Evolutionary conservation across 2,888 invertebrate species (phyloP).

Genomic region (Drosophila siamana): DNA sequence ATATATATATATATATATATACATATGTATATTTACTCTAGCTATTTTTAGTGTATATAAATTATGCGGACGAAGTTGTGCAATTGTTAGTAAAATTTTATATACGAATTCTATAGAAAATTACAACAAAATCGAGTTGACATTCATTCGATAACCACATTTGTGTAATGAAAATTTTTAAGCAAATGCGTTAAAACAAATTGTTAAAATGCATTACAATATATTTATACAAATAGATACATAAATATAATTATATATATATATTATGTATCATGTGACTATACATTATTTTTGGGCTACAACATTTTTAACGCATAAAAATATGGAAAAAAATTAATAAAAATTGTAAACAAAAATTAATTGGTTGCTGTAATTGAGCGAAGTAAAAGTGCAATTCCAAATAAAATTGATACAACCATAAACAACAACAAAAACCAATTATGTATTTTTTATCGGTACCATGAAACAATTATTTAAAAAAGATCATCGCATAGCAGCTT

Average conservation of each 20-base stretch:
- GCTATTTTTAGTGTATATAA: slow-evolving; percentile 63
- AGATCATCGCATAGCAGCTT: too few species aligned
- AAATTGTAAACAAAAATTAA: slow-evolving; percentile 73
- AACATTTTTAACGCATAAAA: slow-evolving; percentile 61
- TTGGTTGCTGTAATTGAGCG: slow-evolving; percentile 69
- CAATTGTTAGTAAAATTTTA: slow-evolving; percentile 76
- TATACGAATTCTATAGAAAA: slow-evolving; percentile 51
- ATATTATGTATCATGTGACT: slow-evolving; percentile 39
- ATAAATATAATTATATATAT: slow-evolving; percentile 39
- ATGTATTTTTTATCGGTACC: not conserved
- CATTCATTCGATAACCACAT: slow-evolving; percentile 37
- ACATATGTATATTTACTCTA: slow-evolving; percentile 36
- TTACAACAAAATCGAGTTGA: slow-evolving; percentile 44
- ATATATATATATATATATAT: slow-evolving; percentile 36
- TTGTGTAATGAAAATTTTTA: slow-evolving; percentile 62
- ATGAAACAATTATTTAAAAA: too few species aligned
- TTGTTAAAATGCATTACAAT: slow-evolving; percentile 39
- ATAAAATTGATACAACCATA: slow-evolving; percentile 72
- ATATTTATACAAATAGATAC: slow-evolving; percentile 55
- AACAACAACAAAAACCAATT: slow-evolving; percentile 41
- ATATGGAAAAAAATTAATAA: slow-evolving; percentile 57
- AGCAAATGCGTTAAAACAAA: slow-evolving; percentile 45
- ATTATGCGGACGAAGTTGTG: slow-evolving; percentile 73
- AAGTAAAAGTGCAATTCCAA: slow-evolving; percentile 76
- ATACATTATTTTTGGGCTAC: slow-evolving; percentile 69